Evolutionary conservation across 1,140 invertebrate species (phyloP).

Genomic region (Acromyrmex echinatior): DNA sequence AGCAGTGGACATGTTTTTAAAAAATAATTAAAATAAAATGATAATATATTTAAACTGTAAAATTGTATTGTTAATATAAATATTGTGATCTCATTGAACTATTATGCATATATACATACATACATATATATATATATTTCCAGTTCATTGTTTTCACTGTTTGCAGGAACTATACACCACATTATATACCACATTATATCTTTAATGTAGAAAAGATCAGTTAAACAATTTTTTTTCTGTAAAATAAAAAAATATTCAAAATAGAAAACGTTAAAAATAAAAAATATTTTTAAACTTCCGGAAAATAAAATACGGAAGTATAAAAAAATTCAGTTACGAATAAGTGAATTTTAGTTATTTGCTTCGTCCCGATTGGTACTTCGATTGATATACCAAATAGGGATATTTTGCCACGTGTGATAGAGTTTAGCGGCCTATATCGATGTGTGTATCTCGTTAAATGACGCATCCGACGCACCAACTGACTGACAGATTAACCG

Average conservation of each 20-base stretch:
- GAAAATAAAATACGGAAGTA: too few species aligned
- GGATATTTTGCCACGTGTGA: neutral
- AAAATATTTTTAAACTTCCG: neutral
- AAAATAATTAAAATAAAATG: too few species aligned
- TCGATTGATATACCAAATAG: neutral
- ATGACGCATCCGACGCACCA: constrained; percentile 27
- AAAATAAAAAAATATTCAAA: neutral
- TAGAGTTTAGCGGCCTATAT: neutral
- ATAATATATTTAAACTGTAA: too few species aligned
- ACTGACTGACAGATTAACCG: constrained; percentile 58
- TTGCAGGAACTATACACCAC: too few species aligned
- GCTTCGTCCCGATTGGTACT: neutral
- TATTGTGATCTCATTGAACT: too few species aligned
- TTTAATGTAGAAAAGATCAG: neutral
- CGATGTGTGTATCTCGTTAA: neutral
- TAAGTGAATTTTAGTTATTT: neutral
- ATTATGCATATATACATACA: too few species aligned
- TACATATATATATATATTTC: too few species aligned
- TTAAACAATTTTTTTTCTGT: neutral
- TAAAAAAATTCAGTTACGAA: neutral
- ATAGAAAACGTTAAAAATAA: neutral
- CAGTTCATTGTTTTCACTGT: too few species aligned
- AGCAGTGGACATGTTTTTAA: too few species aligned
- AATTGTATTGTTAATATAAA: too few species aligned
- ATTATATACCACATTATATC: too few species aligned